Evolutionary conservation across 64 coral and sea anemone species (phyloP), one percentile per base, ranked within the genome.

Genomic region (Montipora sp.): DNA sequence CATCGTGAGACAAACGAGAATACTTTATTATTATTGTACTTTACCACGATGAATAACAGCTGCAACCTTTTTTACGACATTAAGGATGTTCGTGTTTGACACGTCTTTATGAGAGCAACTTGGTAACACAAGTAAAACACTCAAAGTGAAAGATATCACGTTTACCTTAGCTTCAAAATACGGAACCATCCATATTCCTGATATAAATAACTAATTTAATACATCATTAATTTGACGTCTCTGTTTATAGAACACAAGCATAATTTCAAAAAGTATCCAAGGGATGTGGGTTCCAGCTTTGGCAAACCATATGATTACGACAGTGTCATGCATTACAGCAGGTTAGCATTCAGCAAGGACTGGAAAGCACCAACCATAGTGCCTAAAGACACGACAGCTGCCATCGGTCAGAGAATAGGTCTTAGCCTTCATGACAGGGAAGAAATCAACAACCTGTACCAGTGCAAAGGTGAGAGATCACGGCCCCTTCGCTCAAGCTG

Each of bases 271-370:
- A 92, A 87, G 82, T 92, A 92, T n/a, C 44, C 81, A 3, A 21
- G 72, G 15, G 20, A 60, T 77, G 18, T 87, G 8, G 90, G 90
- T 3, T 84, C 90, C 19, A 68, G 47, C 73, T 83, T 92, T 49
- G 81, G 90, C 43, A 92, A 92, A 47, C 90, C 90, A 11, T 92
- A 92, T 61, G 90, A 92, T 71, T 92, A 92, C 73, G 8, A 84
- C 11, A 92, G 90, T 49, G 90, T 92, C 3, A 92, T 92, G 90
- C 90, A 92, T 61, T 92, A 92, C 58, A 77, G 80, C 48, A 63
- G 16, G 72, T 87, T 20, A 12, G 90, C 90, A 13, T 92, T 92
- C 51, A 21, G 47, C 47, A 92, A 76, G 47, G 58, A 92, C 50
- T 8, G 7, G 14, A 23, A 51, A 13, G 22, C 45, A 19, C 73